A percentile compares a stretch with the other conserved stretches of the same genome.
Conservation (phyloP, 2,888 invertebrate species). For the Entomobrya multifasciata region DNA sequence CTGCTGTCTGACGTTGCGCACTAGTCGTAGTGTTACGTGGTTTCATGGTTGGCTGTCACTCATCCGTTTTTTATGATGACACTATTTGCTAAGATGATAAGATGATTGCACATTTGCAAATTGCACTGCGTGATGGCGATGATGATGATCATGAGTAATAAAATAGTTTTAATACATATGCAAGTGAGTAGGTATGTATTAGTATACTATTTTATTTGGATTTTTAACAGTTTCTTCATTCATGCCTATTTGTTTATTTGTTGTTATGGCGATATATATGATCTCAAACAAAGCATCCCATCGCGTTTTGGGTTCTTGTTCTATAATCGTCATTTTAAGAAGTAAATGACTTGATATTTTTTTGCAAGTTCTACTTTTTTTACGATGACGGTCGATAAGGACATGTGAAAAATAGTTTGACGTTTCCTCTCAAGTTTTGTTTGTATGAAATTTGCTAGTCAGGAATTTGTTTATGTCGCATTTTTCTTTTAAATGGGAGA, state of each 20-base stretch:
- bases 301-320: not conserved
- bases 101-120: constrained; percentile 30
- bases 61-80: constrained; percentile 12
- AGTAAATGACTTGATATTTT: not conserved
- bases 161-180: not conserved
- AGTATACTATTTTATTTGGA: too few species aligned
- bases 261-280: not conserved
- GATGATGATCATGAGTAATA: not conserved
- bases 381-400: not conserved
- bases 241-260: constrained; percentile 8
- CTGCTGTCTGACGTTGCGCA: not conserved
- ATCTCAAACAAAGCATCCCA: not conserved
- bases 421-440: not conserved
- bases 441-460: not conserved
- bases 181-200: not conserved
- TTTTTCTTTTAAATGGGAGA: not conserved
- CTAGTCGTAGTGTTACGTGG: not conserved
- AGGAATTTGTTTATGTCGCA: not conserved
- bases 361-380: not conserved
- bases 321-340: not conserved
- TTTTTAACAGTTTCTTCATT: too few species aligned
- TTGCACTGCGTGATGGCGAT: not conserved
- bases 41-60: not conserved
- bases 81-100: not conserved
- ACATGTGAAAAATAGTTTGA: not conserved